phyloP scores from a whole-genome alignment of 2,888 invertebrate species.

The Ashinkailepas kermadecensis region DNA sequence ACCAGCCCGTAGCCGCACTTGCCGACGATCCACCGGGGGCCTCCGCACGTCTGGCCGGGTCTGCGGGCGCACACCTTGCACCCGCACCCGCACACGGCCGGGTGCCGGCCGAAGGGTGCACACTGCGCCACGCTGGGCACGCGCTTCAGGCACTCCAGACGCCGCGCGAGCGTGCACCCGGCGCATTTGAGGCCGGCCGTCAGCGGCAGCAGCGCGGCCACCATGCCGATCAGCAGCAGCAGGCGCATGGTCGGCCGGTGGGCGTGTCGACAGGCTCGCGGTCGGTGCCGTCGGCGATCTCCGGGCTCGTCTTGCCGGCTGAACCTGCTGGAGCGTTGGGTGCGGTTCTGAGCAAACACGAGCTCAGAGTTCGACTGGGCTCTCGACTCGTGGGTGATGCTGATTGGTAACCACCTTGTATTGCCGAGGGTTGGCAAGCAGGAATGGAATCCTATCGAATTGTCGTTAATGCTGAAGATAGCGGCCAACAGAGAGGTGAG shows the following conservation, averaged over 20 bases:
- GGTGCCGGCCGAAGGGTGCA: not conserved
- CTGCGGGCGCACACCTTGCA: not conserved
- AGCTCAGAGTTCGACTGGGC: too few relatives aligned
- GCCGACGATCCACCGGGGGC: slow-evolving; percentile 29
- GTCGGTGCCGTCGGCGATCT: too few relatives aligned
- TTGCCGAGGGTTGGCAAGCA: too few relatives aligned
- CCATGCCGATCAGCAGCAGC: not conserved
- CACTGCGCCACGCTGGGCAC: not conserved
- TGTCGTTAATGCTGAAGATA: too few relatives aligned
- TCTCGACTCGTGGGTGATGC: too few relatives aligned
- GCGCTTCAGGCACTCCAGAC: not conserved
- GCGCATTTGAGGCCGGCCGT: not conserved
- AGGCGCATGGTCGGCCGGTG: not conserved
- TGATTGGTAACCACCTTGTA: too few relatives aligned
- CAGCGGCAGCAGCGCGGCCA: not conserved
- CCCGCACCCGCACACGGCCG: not conserved
- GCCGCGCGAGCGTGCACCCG: not conserved
- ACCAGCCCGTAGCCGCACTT: slow-evolving; percentile 31
- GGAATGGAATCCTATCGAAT: too few relatives aligned
- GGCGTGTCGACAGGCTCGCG: too few relatives aligned
- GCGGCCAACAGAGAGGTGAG: too few relatives aligned
- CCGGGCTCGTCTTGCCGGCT: too few relatives aligned
- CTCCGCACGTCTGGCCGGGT: slow-evolving; percentile 27
- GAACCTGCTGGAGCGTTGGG: too few relatives aligned
- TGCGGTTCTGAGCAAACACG: too few relatives aligned